These are phyloP conservation scores for Crypturellus undulatus DNA, from an alignment of 2,113 vertebrate species.

Conservation along the genomic window DNA sequence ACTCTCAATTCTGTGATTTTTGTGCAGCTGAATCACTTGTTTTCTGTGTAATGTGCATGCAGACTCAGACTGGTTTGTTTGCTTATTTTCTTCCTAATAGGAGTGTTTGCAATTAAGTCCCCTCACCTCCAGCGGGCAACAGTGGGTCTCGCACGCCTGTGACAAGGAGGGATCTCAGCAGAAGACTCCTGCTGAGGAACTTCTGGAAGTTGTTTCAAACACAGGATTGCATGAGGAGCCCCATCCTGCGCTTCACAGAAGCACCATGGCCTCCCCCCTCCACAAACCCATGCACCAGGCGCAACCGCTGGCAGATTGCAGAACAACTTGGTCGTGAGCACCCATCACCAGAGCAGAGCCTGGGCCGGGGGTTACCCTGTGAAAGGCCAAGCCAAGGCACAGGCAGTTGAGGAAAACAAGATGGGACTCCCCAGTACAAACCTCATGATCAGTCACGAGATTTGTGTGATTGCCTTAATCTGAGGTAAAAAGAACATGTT, in stretches of 20 bases:
- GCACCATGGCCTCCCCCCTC: neutral
- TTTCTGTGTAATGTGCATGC: neutral
- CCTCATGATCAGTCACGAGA: neutral
- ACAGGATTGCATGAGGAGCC: neutral
- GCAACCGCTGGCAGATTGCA: neutral
- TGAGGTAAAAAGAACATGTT: neutral
- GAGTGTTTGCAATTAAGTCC: neutral
- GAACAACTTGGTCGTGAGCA: neutral
- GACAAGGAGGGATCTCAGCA: neutral
- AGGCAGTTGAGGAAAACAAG: neutral
- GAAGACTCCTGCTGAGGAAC: neutral
- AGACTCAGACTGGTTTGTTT: neutral
- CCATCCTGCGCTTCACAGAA: neutral
- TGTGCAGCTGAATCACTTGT: neutral
- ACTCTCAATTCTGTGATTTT: neutral
- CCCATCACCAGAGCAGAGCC: neutral
- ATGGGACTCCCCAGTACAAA: neutral
- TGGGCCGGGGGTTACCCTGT: neutral
- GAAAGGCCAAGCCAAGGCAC: neutral
- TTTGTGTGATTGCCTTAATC: neutral
- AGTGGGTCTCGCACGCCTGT: neutral
- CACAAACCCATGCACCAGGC: fast-evolving
- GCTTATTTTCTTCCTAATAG: neutral
- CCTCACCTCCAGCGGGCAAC: neutral
- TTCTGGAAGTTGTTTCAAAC: neutral